Conservation (phyloP, 2,888 invertebrate genomes). For the Chelonus formosanus region DNA sequence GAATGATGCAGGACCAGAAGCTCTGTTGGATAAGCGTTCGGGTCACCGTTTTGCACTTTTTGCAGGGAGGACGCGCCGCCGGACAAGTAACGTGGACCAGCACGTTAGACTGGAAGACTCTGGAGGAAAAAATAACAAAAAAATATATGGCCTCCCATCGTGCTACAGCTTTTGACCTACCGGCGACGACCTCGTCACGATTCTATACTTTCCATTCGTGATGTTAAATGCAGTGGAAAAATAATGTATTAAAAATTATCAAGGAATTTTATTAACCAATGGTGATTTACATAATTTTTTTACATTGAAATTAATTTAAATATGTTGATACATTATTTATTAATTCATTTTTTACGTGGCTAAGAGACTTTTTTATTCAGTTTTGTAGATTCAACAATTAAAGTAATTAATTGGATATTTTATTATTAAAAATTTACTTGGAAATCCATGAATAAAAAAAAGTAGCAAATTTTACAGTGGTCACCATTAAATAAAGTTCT, state of each 20-base stretch:
- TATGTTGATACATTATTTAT: no score
- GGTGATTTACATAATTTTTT: background rate
- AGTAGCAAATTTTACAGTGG: no score
- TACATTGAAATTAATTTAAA: background rate
- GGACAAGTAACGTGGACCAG: conserved; percentile 22
- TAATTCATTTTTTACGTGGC: no score
- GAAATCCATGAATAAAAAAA: no score
- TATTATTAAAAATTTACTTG: no score
- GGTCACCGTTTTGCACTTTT: conserved; percentile 57
- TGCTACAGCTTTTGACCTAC: conserved; percentile 13
- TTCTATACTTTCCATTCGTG: conserved; percentile 6
- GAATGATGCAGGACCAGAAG: conserved; percentile 8
- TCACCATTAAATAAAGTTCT: no score
- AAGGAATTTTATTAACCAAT: no score
- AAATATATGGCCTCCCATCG: conserved; percentile 1
- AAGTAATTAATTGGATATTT: no score
- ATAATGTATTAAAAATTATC: background rate
- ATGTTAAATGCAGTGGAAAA: background rate
- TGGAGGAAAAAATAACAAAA: conserved; percentile 8
- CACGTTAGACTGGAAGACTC: conserved; percentile 1
- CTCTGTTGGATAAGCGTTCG: conserved; percentile 37
- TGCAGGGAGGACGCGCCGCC: conserved; percentile 40
- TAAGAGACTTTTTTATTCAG: no score
- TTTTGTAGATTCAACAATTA: no score
- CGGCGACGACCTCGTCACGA: conserved; percentile 7